phyloP scores from a whole-genome alignment of 1,140 invertebrate genomes.

The Tyrophagus putrescentiae region DNA sequence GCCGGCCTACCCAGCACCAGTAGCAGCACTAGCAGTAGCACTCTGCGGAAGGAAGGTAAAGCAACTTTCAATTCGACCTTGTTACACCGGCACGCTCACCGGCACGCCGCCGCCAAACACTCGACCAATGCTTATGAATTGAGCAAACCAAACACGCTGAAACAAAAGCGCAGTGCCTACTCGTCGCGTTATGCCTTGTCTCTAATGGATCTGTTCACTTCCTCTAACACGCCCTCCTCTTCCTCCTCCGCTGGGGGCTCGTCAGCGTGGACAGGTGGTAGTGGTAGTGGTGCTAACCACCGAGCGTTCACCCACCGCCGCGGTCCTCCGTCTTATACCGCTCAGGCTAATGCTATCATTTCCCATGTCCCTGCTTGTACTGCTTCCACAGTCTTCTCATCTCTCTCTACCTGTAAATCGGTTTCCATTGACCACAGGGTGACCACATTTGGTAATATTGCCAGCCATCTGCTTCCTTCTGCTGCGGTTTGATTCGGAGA shows the following conservation, averaged over 20 bases:
- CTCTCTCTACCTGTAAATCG: neutral
- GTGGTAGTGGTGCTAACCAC: too few relatives aligned
- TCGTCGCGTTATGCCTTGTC: conserved; percentile 5
- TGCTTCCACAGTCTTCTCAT: too few relatives aligned
- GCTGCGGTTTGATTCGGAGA: too few relatives aligned
- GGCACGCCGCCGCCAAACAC: neutral
- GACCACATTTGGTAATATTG: conserved; percentile 3
- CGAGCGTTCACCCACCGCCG: too few relatives aligned
- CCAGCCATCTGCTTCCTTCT: too few relatives aligned
- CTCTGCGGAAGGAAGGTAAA: conserved; percentile 8
- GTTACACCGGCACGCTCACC: neutral
- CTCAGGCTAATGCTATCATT: neutral
- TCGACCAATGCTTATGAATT: neutral
- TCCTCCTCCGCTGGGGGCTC: neutral
- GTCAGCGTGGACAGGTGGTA: too few relatives aligned
- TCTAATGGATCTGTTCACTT: conserved; percentile 8
- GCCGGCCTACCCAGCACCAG: too few relatives aligned
- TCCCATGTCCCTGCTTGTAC: conserved; percentile 11
- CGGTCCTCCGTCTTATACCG: neutral
- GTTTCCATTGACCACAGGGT: neutral
- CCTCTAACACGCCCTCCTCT: neutral
- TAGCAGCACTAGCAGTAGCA: neutral
- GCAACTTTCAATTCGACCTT: neutral
- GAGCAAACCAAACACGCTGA: neutral
- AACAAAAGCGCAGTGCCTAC: conserved; percentile 1